These are phyloP conservation scores for Telmatherina bonti DNA, from an alignment of 2,797 vertebrate species.

Conservation along the genomic window DNA sequence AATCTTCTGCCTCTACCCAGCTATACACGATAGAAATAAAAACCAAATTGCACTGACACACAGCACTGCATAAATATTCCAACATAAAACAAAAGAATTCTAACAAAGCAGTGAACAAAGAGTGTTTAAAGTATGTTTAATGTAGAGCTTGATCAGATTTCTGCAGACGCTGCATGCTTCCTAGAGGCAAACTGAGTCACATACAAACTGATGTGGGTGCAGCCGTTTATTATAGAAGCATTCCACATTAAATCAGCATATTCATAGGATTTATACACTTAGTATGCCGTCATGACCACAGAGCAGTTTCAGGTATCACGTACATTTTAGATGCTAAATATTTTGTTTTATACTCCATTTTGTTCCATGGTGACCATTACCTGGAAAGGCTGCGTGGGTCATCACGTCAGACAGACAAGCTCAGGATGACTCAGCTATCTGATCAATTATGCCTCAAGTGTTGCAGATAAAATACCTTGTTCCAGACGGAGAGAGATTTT, in stretches of 20 bases:
- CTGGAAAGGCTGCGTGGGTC: conserved; percentile 23
- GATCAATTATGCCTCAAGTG: conserved; percentile 36
- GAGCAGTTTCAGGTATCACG: background rate
- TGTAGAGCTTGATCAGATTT: background rate
- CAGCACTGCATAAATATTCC: background rate
- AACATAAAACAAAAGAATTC: background rate
- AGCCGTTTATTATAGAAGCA: conserved; percentile 4
- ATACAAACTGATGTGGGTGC: background rate
- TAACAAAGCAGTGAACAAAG: background rate
- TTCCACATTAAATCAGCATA: background rate
- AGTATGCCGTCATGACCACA: background rate
- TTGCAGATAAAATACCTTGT: no score
- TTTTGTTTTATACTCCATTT: background rate
- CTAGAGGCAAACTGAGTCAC: background rate
- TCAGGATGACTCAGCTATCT: conserved; percentile 67
- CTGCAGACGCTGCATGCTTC: background rate
- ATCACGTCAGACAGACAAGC: conserved; percentile 36
- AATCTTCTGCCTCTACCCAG: no score
- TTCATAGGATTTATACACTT: conserved; percentile 4
- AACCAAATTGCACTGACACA: background rate
- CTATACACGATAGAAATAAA: background rate
- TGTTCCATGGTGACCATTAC: conserved; percentile 9
- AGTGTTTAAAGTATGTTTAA: background rate
- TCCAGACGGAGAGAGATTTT: no score
- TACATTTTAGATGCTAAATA: conserved; percentile 9